Conservation (phyloP, 1,140 invertebrate species). For the Ceratosolen solmsi region DNA sequence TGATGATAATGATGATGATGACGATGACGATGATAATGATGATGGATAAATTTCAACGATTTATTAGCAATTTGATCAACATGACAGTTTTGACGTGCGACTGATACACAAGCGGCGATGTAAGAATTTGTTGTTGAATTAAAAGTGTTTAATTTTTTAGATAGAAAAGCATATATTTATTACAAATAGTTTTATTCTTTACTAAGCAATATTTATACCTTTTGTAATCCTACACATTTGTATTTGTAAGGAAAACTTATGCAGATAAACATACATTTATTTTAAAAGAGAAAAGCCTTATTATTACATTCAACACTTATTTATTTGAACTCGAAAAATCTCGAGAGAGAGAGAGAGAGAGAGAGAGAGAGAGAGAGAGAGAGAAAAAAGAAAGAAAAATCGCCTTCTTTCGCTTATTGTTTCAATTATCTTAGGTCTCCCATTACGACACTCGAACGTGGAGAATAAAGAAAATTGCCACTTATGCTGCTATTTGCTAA, state of each 20-base stretch:
- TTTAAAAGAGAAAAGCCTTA: conserved; percentile 53
- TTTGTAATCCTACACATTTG: conserved; percentile 63
- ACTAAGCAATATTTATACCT: conserved; percentile 67
- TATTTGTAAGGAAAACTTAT: conserved; percentile 62
- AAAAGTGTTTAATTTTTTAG: conserved; percentile 47
- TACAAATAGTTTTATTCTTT: conserved; percentile 59
- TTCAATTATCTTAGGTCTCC: not conserved
- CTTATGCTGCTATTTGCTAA: too few relatives aligned
- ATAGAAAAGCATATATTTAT: conserved; percentile 53
- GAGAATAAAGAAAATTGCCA: not conserved
- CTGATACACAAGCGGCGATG: conserved; percentile 38
- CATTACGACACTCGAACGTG: too few relatives aligned
- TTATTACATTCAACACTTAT: conserved; percentile 40
- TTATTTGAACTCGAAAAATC: conserved; percentile 32
- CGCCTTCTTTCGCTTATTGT: not conserved
- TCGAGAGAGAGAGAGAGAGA: not conserved
- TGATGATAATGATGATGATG: too few relatives aligned
- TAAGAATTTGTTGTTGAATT: conserved; percentile 50
- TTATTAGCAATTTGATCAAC: conserved; percentile 38
- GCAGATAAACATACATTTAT: conserved; percentile 60
- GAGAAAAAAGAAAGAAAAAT: too few relatives aligned
- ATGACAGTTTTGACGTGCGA: conserved; percentile 37
- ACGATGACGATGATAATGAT: not conserved
- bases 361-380: too few relatives aligned
- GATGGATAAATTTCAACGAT: conserved; percentile 3